Evolutionary conservation across 1,140 invertebrate genomes (phyloP).

Genomic region (Brachionus plicatilis): DNA sequence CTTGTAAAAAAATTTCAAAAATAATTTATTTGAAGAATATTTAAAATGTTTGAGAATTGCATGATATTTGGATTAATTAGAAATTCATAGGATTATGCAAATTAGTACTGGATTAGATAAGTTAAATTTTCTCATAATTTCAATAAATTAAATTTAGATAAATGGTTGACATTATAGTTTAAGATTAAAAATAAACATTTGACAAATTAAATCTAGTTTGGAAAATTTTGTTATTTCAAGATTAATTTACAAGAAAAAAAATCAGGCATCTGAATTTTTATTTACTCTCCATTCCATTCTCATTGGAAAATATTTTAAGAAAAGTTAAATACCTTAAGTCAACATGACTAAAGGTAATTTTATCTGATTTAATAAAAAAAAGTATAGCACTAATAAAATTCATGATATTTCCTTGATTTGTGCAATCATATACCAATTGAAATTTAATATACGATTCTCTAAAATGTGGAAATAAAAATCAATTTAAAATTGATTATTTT

Average conservation of each 20-base stretch:
- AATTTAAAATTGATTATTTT: not conserved
- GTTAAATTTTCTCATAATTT: not conserved
- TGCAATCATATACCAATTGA: not conserved
- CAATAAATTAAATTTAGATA: not conserved
- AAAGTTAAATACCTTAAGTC: slow-evolving; percentile 13
- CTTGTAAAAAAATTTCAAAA: too few relatives aligned
- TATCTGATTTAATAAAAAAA: slow-evolving; percentile 11
- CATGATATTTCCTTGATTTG: slow-evolving; percentile 18
- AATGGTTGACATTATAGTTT: not conserved
- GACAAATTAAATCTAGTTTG: not conserved
- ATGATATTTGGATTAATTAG: not conserved
- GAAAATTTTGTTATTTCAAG: not conserved
- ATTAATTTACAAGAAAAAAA: slow-evolving; percentile 19
- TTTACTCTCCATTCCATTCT: not conserved
- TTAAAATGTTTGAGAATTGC: not conserved
- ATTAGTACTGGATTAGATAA: not conserved
- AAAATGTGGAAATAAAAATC: not conserved
- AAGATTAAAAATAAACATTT: not conserved
- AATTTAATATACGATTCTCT: not conserved
- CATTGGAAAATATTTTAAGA: not conserved
- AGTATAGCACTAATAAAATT: slow-evolving; percentile 14
- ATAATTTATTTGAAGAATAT: too few relatives aligned
- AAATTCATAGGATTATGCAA: slow-evolving; percentile 3
- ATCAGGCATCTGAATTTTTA: slow-evolving; percentile 30
- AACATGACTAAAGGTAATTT: not conserved